Conservation (phyloP, 37 sponge, comb jelly and placozoan species). For the Chondrilla cf. caribensis region DNA sequence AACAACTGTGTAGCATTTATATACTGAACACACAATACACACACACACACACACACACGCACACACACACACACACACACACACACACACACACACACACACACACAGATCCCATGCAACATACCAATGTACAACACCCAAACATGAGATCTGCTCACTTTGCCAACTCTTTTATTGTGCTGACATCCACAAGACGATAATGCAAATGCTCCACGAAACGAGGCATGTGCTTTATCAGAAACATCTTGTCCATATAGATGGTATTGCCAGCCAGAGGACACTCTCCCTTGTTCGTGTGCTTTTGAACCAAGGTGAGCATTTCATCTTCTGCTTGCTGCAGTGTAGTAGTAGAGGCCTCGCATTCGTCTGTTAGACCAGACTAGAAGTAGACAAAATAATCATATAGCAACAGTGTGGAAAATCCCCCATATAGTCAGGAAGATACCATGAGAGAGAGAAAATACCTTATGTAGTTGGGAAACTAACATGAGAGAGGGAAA, state of each 20-base stretch:
- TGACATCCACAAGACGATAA: constrained; percentile 90
- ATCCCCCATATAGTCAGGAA: not conserved
- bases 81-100: not conserved
- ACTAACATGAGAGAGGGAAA: too few relatives aligned
- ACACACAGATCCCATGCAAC: not conserved
- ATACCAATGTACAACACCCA: not conserved
- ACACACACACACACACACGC: not conserved
- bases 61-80: not conserved
- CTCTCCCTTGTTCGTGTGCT: constrained; percentile 42
- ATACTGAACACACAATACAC: not conserved
- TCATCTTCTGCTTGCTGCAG: constrained; percentile 50
- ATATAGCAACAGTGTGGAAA: not conserved
- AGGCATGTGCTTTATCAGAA: constrained; percentile 86
- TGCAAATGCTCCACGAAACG: constrained; percentile 67
- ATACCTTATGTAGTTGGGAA: not conserved
- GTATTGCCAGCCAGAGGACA: constrained; percentile 92
- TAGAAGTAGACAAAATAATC: not conserved
- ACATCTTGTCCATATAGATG: constrained; percentile 74
- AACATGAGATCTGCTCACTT: constrained; percentile 37
- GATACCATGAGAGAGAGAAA: not conserved
- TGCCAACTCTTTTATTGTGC: constrained; percentile 80
- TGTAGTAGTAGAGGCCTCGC: constrained; percentile 30
- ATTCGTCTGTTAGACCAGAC: constrained; percentile 71
- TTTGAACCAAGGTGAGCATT: constrained; percentile 59
- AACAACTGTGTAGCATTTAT: too few relatives aligned